Evolutionary conservation across 2,113 vertebrate genomes (phyloP), one percentile per base, ranked within the genome.

Genomic region (Sitta europaea): DNA sequence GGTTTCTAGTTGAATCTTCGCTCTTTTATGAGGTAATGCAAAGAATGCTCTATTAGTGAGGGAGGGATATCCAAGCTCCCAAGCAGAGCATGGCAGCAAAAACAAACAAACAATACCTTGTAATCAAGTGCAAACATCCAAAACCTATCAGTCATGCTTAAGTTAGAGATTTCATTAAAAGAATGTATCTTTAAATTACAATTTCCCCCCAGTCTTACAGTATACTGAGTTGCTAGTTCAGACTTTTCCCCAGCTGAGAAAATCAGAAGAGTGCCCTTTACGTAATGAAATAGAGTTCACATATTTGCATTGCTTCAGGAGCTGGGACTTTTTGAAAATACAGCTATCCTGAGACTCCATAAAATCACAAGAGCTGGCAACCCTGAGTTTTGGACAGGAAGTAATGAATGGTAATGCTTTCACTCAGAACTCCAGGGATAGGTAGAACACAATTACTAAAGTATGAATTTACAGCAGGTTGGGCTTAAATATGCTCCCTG

Each of bases 231-330:
- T 79, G 36, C 45, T 38, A 43, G 31, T 63, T 92, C 75, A 77
- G 71, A 61, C 47, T 38, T 86, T 70, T 93, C 50, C 45, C 36
- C 62, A 68, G 67, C 62, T 79, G 71, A 88, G 62, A 88, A 85
- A 94, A 85, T 28, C 11, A 38, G 11, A 50, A 82, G 50, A 17
- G 36, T 85, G 61, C 42, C 38, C 71, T 91, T 95, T 45, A 76
- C 38, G 38, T n/a, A 81, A 89, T 84, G 80, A 91, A 89, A 86
- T 14, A 76, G 58, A 80, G 74, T 83, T 92, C 71, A 48, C n/a
- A 4, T 70, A 75, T 90, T 97, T 79, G 71, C 71, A 72, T 94
- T 88, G 86, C 67, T 97, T 92, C 81, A 86, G 94, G 81, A 93
- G 74, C 70, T 93, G 78, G 66, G 90, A 79, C 70, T 89, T 88